A percentile compares a stretch with the other conserved stretches of the same genome.
These are phyloP conservation scores for Silvanus unidentatus DNA, from an alignment of 2,888 invertebrate species.

Conservation along the genomic window DNA sequence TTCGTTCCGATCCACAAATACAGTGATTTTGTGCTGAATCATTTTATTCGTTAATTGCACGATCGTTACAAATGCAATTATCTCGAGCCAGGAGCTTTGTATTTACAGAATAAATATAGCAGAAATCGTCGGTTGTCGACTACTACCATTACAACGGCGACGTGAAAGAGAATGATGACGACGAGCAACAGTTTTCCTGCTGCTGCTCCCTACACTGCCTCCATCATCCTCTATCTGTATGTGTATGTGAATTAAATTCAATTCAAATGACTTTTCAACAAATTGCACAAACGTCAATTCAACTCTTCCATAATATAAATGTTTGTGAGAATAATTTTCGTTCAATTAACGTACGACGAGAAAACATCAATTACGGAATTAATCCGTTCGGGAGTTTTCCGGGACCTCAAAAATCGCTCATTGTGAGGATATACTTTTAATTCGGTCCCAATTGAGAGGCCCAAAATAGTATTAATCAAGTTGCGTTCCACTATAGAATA, in stretches of 20 bases:
- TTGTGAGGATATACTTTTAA: no score
- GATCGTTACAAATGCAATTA: conserved; percentile 46
- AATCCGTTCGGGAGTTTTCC: no score
- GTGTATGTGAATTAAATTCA: conserved; percentile 9
- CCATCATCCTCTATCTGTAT: conserved; percentile 13
- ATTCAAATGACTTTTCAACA: conserved; percentile 22
- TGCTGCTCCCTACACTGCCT: conserved; percentile 1
- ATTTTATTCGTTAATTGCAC: conserved; percentile 43
- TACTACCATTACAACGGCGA: no score
- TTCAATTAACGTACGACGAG: conserved; percentile 12
- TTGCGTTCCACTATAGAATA: no score
- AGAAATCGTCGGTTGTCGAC: conserved; percentile 24
- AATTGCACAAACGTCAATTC: conserved; percentile 21
- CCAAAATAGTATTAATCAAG: no score
- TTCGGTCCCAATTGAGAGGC: no score
- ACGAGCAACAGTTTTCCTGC: conserved; percentile 35
- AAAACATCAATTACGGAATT: no score
- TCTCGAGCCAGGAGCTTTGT: conserved; percentile 39
- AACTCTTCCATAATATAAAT: conserved; percentile 11
- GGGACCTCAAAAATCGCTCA: no score
- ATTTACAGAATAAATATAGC: conserved; percentile 43
- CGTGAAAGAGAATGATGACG: conserved; percentile 31
- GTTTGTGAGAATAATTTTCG: conserved; percentile 23
- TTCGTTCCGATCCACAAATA: conserved; percentile 11
- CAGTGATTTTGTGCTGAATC: conserved; percentile 41